Conservation (phyloP, 2,797 vertebrate genomes). For the Tragelaphus eurycerus region DNA sequence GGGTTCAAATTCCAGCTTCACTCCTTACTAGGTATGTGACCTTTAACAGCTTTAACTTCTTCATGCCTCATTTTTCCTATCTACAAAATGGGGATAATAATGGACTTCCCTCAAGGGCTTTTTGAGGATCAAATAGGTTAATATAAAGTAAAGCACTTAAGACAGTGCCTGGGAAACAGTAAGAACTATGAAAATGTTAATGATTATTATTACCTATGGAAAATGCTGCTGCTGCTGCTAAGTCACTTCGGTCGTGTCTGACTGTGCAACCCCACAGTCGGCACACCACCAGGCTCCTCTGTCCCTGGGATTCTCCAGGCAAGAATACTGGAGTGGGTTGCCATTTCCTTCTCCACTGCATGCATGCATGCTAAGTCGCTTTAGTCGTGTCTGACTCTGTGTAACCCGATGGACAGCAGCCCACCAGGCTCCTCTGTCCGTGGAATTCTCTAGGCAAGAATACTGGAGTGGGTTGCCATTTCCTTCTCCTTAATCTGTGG, state of each 20-base stretch:
- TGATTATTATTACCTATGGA: background rate
- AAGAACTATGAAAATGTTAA: background rate
- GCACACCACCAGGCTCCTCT: background rate
- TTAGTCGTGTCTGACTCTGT: background rate
- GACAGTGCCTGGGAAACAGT: background rate
- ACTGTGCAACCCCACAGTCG: background rate
- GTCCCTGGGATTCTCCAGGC: background rate
- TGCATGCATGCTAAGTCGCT: background rate
- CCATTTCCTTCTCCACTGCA: background rate
- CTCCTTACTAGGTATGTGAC: background rate
- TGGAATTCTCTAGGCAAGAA: background rate
- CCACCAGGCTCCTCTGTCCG: background rate
- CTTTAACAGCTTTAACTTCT: background rate
- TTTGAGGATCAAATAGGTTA: background rate
- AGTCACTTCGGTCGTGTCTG: background rate
- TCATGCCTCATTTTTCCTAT: background rate
- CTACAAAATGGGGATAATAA: background rate
- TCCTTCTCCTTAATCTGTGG: background rate
- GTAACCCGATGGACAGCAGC: background rate
- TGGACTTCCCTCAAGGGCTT: background rate
- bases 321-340: background rate
- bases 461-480: background rate
- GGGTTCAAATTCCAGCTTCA: background rate
- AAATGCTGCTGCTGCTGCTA: background rate
- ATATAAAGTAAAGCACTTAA: background rate